Evolutionary conservation across 2,113 vertebrate species (phyloP).

Genomic region (Theropithecus gelada): DNA sequence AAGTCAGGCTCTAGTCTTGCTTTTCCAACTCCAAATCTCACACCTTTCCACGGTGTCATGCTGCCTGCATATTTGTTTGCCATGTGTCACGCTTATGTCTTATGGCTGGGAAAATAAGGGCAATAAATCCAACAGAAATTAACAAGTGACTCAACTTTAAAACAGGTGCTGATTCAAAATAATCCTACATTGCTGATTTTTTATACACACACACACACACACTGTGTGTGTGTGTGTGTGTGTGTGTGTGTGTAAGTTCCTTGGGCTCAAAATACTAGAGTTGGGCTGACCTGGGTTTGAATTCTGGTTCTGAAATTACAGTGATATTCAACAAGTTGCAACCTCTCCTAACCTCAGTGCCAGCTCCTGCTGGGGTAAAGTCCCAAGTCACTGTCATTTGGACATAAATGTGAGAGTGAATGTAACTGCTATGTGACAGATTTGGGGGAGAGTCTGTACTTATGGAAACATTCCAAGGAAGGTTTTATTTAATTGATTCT

Average conservation of each 20-base stretch:
- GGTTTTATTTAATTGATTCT: background rate
- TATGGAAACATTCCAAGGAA: background rate
- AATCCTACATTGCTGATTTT: background rate
- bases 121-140: background rate
- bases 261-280: background rate
- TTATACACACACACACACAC: rapidly evolving
- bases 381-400: background rate
- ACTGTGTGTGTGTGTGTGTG: background rate
- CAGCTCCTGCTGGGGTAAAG: background rate
- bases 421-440: background rate
- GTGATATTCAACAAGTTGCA: background rate
- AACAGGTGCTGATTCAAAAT: background rate
- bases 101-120: background rate
- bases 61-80: background rate
- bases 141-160: background rate
- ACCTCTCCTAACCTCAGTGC: background rate
- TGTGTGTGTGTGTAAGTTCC: background rate
- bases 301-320: background rate
- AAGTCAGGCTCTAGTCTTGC: background rate
- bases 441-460: background rate
- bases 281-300: background rate
- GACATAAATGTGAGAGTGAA: background rate
- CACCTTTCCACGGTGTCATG: background rate
- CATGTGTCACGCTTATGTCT: background rate
- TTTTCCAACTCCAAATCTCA: background rate